A percentile compares a stretch with the other conserved stretches of the same genome.
These are phyloP conservation scores for Nomada fabriciana DNA, from an alignment of 2,888 invertebrate species.

Conservation along the genomic window DNA sequence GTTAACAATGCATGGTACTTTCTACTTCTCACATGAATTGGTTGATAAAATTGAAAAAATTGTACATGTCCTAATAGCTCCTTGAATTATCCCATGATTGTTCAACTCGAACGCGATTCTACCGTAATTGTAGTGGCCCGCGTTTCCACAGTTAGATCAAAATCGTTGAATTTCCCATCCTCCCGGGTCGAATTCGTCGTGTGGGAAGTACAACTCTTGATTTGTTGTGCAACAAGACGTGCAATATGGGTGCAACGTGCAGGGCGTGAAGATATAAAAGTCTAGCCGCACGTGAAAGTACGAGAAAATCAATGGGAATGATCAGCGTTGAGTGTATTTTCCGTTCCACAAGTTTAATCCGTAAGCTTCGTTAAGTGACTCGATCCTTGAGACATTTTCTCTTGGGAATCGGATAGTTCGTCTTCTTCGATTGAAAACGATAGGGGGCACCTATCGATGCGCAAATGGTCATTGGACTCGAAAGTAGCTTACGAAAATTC, in stretches of 20 bases:
- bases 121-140: conserved; percentile 37
- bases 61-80: not conserved
- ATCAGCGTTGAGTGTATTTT: conserved; percentile 44
- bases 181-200: conserved; percentile 44
- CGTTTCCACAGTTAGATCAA: conserved; percentile 51
- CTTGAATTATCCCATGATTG: conserved; percentile 54
- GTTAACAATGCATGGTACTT: conserved; percentile 16
- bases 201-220: conserved; percentile 46
- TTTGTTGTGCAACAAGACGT: conserved; percentile 54
- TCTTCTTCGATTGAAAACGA: not conserved
- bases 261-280: conserved; percentile 21
- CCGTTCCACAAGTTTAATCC: conserved; percentile 5
- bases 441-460: not conserved
- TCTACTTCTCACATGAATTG: conserved; percentile 20
- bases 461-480: conserved; percentile 8
- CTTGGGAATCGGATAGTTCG: not conserved
- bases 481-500: conserved; percentile 45
- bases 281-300: conserved; percentile 45
- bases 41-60: conserved; percentile 10
- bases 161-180: conserved; percentile 57
- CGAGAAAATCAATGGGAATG: conserved; percentile 56
- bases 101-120: conserved; percentile 16
- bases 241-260: conserved; percentile 14
- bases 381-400: not conserved
- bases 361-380: not conserved